These are phyloP conservation scores for Baryphthengus martii DNA, from an alignment of 2,113 vertebrate genomes.

Conservation along the genomic window DNA sequence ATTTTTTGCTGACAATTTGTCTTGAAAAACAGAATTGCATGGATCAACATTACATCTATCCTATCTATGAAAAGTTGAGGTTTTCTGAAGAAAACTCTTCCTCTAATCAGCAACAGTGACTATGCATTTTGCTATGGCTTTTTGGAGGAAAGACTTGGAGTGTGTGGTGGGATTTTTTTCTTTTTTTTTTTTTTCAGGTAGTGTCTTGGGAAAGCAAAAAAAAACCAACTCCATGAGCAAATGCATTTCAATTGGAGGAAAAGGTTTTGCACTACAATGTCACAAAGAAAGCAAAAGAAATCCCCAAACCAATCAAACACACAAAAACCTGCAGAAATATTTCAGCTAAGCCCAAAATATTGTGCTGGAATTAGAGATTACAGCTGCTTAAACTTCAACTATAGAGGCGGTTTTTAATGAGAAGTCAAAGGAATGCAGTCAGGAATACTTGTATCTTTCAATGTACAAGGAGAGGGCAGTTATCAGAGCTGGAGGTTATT, in stretches of 20 bases:
- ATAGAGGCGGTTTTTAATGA: neutral
- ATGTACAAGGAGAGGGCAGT: neutral
- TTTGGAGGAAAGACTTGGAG: neutral
- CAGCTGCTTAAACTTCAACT: neutral
- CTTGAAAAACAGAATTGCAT: neutral
- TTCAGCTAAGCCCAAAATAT: neutral
- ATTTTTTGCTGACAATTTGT: neutral
- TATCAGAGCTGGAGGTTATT: rapidly evolving
- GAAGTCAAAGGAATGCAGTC: neutral
- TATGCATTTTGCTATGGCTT: neutral
- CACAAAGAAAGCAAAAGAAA: neutral
- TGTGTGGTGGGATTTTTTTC: neutral
- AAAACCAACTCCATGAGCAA: neutral
- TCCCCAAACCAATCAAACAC: neutral
- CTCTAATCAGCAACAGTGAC: neutral
- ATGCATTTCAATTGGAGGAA: neutral
- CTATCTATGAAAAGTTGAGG: neutral
- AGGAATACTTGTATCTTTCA: neutral
- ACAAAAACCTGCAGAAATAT: neutral
- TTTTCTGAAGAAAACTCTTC: neutral
- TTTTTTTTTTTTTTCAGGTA: neutral
- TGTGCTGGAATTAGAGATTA: neutral
- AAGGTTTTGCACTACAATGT: neutral
- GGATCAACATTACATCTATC: neutral
- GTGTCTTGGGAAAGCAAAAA: neutral